These are phyloP conservation scores for Bombus sibiricus DNA, from an alignment of 1,140 invertebrate species.

Conservation along the genomic window DNA sequence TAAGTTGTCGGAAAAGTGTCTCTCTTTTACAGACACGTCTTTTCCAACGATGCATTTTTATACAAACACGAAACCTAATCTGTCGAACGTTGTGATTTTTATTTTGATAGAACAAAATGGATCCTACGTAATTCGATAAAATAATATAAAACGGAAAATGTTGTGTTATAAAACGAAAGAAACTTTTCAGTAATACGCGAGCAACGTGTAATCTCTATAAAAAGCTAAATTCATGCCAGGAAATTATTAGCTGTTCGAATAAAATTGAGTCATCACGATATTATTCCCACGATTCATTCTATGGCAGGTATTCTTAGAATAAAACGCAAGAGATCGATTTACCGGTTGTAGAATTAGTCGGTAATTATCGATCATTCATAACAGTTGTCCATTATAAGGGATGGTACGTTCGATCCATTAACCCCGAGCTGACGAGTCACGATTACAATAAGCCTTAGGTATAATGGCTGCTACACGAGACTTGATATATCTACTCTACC, in stretches of 20 bases:
- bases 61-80: too few relatives aligned
- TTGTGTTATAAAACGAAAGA: too few relatives aligned
- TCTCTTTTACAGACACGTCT: too few relatives aligned
- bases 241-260: background rate
- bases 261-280: background rate
- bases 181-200: too few relatives aligned
- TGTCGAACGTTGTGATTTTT: too few relatives aligned
- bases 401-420: slow-evolving; percentile 25
- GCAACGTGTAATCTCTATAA: background rate
- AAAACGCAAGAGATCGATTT: background rate
- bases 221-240: background rate
- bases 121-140: too few relatives aligned
- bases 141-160: too few relatives aligned
- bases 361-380: slow-evolving; percentile 16
- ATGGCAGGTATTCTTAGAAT: background rate
- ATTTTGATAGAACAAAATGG: too few relatives aligned
- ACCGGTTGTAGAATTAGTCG: background rate
- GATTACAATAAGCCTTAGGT: slow-evolving; percentile 6
- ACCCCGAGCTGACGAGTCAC: background rate
- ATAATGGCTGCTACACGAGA: background rate
- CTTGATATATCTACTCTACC: background rate
- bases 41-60: too few relatives aligned
- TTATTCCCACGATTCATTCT: background rate
- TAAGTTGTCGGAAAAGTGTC: too few relatives aligned
- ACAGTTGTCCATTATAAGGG: background rate